These are phyloP conservation scores for Microcebus lehilahytsara DNA, from an alignment of 2,113 vertebrate species.

Conservation along the genomic window DNA sequence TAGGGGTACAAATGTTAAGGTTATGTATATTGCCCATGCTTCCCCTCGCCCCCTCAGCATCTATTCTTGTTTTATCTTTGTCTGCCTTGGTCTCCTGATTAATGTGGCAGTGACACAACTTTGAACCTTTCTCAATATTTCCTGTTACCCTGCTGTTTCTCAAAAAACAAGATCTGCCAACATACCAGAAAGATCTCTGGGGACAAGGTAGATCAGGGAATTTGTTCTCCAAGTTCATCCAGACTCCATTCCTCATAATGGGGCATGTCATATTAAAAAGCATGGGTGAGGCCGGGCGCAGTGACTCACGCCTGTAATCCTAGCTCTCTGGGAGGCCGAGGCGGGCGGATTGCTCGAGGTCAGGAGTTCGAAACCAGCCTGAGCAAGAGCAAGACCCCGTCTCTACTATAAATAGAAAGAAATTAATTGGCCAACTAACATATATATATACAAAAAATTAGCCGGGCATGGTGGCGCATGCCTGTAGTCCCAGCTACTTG, in stretches of 20 bases:
- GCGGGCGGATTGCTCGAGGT: no score
- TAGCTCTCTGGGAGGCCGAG: no score
- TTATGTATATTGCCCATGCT: no score
- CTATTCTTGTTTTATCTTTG: not conserved
- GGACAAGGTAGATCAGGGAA: not conserved
- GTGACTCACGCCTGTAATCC: no score
- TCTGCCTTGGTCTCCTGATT: not conserved
- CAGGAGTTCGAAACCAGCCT: no score
- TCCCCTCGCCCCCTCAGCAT: not conserved
- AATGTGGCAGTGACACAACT: not conserved
- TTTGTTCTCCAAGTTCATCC: not conserved
- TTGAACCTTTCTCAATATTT: conserved; percentile 21
- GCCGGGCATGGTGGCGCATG: no score
- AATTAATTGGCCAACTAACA: no score
- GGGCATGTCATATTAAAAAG: not conserved
- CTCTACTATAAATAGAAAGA: no score
- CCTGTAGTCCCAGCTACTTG: no score
- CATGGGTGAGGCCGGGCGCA: not conserved
- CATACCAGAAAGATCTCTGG: not conserved
- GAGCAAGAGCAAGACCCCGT: no score
- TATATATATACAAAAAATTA: no score
- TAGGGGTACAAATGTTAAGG: no score
- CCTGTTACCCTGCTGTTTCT: not conserved
- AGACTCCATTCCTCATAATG: not conserved
- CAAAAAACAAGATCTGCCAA: not conserved